Evolutionary conservation across 1,140 invertebrate species (phyloP).

Genomic region (Hylyphantes graminicola): DNA sequence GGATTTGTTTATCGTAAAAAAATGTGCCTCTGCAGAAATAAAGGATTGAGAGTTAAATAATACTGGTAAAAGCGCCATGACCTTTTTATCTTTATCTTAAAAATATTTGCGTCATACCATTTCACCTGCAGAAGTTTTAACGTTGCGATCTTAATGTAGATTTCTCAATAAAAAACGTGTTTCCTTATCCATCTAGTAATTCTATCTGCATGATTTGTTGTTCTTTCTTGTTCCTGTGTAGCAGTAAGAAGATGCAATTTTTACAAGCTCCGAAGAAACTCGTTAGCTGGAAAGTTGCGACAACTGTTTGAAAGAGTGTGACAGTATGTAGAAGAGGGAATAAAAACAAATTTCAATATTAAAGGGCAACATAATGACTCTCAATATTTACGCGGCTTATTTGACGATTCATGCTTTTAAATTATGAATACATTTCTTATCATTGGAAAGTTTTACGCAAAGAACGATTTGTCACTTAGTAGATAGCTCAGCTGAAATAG

Average conservation of each 20-base stretch:
- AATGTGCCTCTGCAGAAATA: no score
- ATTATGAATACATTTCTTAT: background rate
- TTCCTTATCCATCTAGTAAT: background rate
- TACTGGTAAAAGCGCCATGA: no score
- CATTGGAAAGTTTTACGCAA: no score
- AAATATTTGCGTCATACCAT: no score
- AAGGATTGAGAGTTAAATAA: no score
- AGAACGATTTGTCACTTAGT: no score
- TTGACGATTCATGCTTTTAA: slow-evolving; percentile 1
- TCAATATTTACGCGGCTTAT: background rate
- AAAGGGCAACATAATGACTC: slow-evolving; percentile 21
- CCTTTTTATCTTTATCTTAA: no score
- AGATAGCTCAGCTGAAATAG: no score
- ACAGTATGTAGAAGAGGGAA: slow-evolving; percentile 11
- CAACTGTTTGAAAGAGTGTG: slow-evolving; percentile 33
- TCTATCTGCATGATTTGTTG: slow-evolving; percentile 29
- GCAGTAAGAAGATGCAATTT: background rate
- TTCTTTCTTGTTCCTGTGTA: slow-evolving; percentile 36
- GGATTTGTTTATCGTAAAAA: no score
- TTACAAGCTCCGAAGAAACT: slow-evolving; percentile 26
- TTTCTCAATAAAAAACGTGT: slow-evolving; percentile 33
- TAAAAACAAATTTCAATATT: slow-evolving; percentile 41
- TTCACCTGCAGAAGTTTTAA: background rate
- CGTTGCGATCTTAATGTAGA: background rate
- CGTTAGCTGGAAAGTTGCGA: slow-evolving; percentile 31